Conservation (phyloP, 1,140 invertebrate genomes). For the Eriosoma lanigerum region DNA sequence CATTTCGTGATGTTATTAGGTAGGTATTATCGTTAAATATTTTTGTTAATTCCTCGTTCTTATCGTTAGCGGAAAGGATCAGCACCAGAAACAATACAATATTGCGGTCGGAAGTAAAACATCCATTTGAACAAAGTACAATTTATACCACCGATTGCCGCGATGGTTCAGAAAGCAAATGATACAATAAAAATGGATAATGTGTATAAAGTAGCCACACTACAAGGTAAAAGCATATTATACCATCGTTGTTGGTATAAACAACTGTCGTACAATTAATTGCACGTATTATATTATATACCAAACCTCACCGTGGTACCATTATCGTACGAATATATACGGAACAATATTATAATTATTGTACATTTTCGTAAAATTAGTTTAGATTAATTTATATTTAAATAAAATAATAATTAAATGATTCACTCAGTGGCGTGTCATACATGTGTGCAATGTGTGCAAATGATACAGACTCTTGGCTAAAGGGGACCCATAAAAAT, state of each 20-base stretch:
- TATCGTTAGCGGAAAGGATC: too few relatives aligned
- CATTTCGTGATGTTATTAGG: too few relatives aligned
- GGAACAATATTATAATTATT: too few relatives aligned
- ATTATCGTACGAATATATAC: too few relatives aligned
- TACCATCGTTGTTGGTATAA: background rate
- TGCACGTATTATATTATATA: too few relatives aligned
- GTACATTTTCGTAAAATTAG: too few relatives aligned
- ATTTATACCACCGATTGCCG: background rate
- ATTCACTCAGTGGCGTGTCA: constrained; percentile 9
- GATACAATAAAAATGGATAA: background rate
- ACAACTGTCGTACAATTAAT: background rate
- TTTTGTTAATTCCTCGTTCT: too few relatives aligned
- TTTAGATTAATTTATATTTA: too few relatives aligned
- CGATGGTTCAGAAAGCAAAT: background rate
- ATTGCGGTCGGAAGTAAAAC: background rate
- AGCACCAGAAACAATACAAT: background rate
- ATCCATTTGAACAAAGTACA: background rate
- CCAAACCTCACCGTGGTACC: too few relatives aligned
- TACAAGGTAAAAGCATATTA: background rate
- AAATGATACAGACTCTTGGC: background rate
- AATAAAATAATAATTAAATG: too few relatives aligned
- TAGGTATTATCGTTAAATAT: too few relatives aligned
- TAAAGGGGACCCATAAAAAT: background rate
- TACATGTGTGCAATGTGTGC: constrained; percentile 2
- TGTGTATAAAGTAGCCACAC: background rate